Evolutionary conservation across 2,888 invertebrate genomes (phyloP), one percentile per base, ranked within the genome.

Genomic region (Timema cristinae): DNA sequence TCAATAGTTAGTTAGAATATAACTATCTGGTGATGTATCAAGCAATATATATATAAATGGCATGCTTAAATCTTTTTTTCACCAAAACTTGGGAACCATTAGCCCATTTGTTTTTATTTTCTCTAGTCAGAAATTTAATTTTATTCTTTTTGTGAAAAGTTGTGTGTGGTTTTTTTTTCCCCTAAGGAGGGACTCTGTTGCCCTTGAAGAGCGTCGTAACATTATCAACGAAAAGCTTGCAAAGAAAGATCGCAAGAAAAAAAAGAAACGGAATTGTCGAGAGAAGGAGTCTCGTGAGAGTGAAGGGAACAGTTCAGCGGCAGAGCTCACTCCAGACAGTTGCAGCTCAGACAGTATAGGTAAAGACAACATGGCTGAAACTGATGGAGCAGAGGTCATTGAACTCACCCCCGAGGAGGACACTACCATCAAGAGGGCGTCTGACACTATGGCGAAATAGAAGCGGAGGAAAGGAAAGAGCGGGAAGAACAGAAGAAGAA

Each of bases 211-310:
- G 82, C 86, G 89, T 68, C 86, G 92, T 73, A 88, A 86, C 84
- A 85, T 87, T 73, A 84, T 91, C 73, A 89, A 88, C 78, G 91
- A 91, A 79, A 92, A 92, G 82, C 81, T 91, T 78, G 90, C 89
- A 73, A 89, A 89, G 79, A 89, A 89, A 79, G 90, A 92, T 79
- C 84, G 88, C n/a, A 90, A 89, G 81, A 87, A 87, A 79, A 90
- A 91, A 79, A 91, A 91, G 84, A 88, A 87, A 82, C 81, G 83
- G 69, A 87, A 86, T 84, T 89, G 88, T 80, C 85, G 83, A 75
- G 84, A 83, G 54, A 80, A 79, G 77, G 79, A 77, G 50, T 76
- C 76, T 70, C 77, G 77, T 59, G 80, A 78, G 70, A 80, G 80
- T 75, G 79, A 79, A 54, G 81, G 79, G 73, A 79, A 79, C 66